Evolutionary conservation across 2,797 vertebrate genomes (phyloP).

Genomic region (Peromyscus eremicus): DNA sequence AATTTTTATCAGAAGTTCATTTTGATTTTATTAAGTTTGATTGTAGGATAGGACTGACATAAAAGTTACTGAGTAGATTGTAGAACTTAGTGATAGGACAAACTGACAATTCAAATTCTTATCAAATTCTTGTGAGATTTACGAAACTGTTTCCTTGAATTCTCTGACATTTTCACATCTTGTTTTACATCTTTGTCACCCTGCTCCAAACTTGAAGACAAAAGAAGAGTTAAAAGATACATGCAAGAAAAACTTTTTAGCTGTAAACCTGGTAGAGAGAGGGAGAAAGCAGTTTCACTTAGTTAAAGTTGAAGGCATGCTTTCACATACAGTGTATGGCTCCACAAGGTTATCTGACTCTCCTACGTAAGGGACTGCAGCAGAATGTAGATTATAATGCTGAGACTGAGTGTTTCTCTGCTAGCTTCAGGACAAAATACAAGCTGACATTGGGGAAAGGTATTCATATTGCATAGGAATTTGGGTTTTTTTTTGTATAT

Average conservation of each 20-base stretch:
- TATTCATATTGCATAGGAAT: constrained; percentile 13
- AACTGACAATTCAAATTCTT: constrained; percentile 79
- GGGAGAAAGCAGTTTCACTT: neutral
- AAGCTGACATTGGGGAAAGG: constrained; percentile 14
- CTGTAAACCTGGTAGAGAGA: neutral
- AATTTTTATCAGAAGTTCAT: constrained; percentile 76
- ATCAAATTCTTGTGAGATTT: constrained; percentile 73
- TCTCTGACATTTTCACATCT: constrained; percentile 74
- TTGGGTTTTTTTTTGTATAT: neutral
- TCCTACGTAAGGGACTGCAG: constrained; percentile 59
- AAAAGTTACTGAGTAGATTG: constrained; percentile 77
- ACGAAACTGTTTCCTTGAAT: constrained; percentile 75
- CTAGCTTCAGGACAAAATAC: constrained; percentile 65
- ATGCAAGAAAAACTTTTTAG: constrained; percentile 51
- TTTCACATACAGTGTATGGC: constrained; percentile 44
- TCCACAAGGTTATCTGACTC: constrained; percentile 25
- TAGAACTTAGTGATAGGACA: constrained; percentile 70
- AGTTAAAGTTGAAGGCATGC: constrained; percentile 20
- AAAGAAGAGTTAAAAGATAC: constrained; percentile 70
- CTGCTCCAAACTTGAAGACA: constrained; percentile 68
- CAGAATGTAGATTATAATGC: constrained; percentile 49
- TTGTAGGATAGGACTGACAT: constrained; percentile 70
- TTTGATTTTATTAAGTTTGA: constrained; percentile 79
- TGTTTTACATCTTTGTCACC: neutral
- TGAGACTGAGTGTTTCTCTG: constrained; percentile 41